These are phyloP conservation scores for Ctenosaura bakeri DNA, from an alignment of 2,797 vertebrate genomes.

Conservation along the genomic window DNA sequence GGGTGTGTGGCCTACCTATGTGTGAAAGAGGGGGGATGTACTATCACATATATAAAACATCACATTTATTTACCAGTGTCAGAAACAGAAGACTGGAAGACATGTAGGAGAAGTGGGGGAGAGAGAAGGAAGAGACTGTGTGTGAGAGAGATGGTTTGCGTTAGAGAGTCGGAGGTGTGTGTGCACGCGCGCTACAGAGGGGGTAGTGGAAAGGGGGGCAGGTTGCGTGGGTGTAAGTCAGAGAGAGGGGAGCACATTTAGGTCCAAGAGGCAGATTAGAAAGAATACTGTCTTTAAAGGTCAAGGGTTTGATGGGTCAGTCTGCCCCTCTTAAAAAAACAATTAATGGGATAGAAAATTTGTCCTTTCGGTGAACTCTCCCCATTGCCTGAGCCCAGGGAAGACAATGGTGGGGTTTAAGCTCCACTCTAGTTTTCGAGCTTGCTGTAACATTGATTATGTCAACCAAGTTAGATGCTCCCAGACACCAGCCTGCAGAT, in stretches of 20 bases:
- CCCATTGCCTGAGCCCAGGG: slow-evolving; percentile 84
- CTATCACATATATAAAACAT: no score
- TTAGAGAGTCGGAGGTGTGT: neutral
- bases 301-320: slow-evolving; percentile 89
- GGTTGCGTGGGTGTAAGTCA: neutral
- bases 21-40: no score
- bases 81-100: no score
- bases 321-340: slow-evolving; percentile 84
- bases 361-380: slow-evolving; percentile 95
- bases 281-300: slow-evolving; percentile 86
- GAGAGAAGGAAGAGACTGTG: neutral
- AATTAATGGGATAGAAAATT: slow-evolving; percentile 92
- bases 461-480: slow-evolving; percentile 10
- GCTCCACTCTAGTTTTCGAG: slow-evolving; percentile 75
- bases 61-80: neutral
- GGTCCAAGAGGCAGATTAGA: slow-evolving; percentile 74
- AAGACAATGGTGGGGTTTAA: slow-evolving; percentile 82
- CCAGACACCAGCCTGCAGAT: slow-evolving; percentile 25
- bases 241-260: slow-evolving; percentile 65
- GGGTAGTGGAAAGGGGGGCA: neutral
- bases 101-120: neutral
- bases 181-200: neutral
- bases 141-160: neutral
- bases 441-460: slow-evolving; percentile 68
- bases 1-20: neutral